Conservation (phyloP, 2,113 vertebrate species). For the Hypomesus transpacificus region DNA sequence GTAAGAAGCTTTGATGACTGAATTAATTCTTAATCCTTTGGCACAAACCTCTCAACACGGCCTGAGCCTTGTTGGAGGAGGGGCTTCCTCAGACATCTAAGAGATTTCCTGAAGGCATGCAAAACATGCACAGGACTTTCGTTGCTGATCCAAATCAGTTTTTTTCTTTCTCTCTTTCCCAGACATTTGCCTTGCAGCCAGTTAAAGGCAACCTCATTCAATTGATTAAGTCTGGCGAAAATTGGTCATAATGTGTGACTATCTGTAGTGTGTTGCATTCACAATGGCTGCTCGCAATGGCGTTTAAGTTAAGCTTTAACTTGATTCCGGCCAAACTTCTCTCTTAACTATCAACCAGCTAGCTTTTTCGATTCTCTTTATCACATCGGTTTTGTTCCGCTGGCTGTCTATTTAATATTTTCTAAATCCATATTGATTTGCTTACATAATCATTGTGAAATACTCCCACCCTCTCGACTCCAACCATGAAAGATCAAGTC, state of each 20-base stretch:
- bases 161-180: constrained; percentile 7
- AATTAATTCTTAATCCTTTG: constrained; percentile 63
- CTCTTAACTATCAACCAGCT: neutral
- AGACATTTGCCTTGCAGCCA: constrained; percentile 48
- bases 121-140: constrained; percentile 57
- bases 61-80: constrained; percentile 1
- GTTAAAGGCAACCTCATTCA: constrained; percentile 44
- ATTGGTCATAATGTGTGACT: constrained; percentile 63
- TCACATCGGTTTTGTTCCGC: neutral
- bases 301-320: constrained; percentile 28
- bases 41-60: constrained; percentile 37
- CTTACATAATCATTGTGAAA: neutral
- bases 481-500: constrained; percentile 42
- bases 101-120: constrained; percentile 64
- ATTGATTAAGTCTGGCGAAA: constrained; percentile 62
- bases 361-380: neutral
- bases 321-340: constrained; percentile 22
- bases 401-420: neutral
- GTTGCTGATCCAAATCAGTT: constrained; percentile 63
- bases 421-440: neutral
- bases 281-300: constrained; percentile 12
- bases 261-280: constrained; percentile 42
- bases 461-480: neutral
- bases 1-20: constrained; percentile 55
- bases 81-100: constrained; percentile 52